Conservation (phyloP, 37 sponge, comb jelly and placozoan genomes). For the Lycopodina hypogea region DNA sequence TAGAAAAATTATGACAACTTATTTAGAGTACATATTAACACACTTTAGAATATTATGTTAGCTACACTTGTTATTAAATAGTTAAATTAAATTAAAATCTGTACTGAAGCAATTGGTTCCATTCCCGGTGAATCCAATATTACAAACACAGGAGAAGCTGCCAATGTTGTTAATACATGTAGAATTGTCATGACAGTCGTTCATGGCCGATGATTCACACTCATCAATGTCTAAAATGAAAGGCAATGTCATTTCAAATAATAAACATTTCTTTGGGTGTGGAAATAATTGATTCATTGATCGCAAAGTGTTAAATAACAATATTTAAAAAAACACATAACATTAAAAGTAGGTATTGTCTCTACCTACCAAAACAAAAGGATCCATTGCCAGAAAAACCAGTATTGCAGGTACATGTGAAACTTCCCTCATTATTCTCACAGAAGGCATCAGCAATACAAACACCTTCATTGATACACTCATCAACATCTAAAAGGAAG, state of each 20-base stretch:
- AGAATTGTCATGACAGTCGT: conserved; percentile 9
- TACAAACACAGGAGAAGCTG: conserved; percentile 30
- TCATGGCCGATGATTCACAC: background rate
- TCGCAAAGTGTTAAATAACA: background rate
- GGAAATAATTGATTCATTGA: no score
- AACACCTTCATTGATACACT: background rate
- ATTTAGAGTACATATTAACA: background rate
- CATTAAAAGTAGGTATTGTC: no score
- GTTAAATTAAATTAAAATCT: background rate
- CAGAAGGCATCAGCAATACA: conserved; percentile 19
- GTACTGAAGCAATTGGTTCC: conserved; percentile 29
- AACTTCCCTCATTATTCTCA: conserved; percentile 15
- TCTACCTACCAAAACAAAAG: background rate
- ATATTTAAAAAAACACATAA: conserved; percentile 5
- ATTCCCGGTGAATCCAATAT: conserved; percentile 31
- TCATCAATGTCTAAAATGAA: background rate
- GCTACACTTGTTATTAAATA: background rate
- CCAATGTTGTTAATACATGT: conserved; percentile 28
- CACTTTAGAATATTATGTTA: no score
- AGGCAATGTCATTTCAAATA: no score
- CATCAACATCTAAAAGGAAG: conserved; percentile 16
- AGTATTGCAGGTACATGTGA: conserved; percentile 15
- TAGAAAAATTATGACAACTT: background rate
- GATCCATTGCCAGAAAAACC: conserved; percentile 31
- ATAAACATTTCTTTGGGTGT: no score